Conservation (phyloP, 92 coral and sea anemone species). For the Montipora capitata region DNA sequence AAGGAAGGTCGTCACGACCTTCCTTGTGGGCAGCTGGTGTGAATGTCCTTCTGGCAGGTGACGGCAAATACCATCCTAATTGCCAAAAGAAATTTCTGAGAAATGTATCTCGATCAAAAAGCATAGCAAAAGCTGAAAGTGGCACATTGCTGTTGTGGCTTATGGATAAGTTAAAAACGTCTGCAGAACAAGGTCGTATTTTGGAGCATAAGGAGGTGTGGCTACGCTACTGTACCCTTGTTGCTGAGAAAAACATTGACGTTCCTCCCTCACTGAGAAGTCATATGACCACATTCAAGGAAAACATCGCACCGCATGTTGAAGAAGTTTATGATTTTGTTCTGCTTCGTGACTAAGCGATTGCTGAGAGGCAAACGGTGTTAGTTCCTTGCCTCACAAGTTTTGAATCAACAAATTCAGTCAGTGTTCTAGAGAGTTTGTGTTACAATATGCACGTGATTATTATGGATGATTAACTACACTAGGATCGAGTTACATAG, state of each 20-base stretch:
- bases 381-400: too few species aligned
- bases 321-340: too few species aligned
- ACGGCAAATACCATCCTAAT: conserved; percentile 55
- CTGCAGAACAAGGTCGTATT: conserved; percentile 40
- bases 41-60: conserved; percentile 41
- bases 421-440: too few species aligned
- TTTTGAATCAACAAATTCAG: too few species aligned
- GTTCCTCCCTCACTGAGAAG: neutral
- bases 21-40: neutral
- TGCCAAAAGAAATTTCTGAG: neutral
- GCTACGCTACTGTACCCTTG: conserved; percentile 26
- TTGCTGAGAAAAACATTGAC: conserved; percentile 32
- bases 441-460: too few species aligned
- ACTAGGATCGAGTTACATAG: too few species aligned
- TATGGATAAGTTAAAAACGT: conserved; percentile 20
- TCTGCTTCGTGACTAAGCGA: too few species aligned
- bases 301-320: too few species aligned
- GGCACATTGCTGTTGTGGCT: conserved; percentile 39
- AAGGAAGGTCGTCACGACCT: conserved; percentile 16
- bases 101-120: neutral
- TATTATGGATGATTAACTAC: neutral
- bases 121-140: neutral
- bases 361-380: too few species aligned
- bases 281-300: too few species aligned
- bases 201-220: conserved; percentile 48